Conservation (phyloP, 2,888 invertebrate species). For the Thyatira batis region DNA sequence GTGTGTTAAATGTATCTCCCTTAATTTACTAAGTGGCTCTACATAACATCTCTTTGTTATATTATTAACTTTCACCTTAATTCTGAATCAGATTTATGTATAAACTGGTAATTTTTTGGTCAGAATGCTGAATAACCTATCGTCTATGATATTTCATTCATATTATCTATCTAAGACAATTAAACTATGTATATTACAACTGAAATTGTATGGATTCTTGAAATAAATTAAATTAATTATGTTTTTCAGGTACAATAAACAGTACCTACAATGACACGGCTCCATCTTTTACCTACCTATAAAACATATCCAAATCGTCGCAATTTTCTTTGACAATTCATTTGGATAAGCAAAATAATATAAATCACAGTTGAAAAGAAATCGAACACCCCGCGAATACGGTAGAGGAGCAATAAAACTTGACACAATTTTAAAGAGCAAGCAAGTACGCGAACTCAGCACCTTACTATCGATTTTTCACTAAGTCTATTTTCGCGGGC, state of each 20-base stretch:
- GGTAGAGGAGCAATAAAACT: conserved; percentile 50
- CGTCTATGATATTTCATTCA: not conserved
- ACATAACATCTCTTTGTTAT: not conserved
- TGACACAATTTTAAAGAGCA: conserved; percentile 64
- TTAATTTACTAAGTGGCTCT: not conserved
- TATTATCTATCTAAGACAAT: not conserved
- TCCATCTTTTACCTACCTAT: no score
- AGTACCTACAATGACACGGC: no score
- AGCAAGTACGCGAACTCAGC: conserved; percentile 36
- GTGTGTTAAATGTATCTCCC: not conserved
- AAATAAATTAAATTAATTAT: no score
- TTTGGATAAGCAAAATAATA: no score
- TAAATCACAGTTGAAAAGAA: no score
- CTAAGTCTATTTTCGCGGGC: conserved; percentile 65
- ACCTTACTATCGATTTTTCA: conserved; percentile 63
- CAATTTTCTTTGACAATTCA: no score
- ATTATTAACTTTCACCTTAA: no score
- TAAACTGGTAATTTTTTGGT: not conserved
- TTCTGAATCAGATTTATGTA: not conserved
- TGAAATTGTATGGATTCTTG: no score
- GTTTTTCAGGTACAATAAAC: no score
- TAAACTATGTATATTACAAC: no score
- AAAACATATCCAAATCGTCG: no score
- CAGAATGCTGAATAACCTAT: not conserved
- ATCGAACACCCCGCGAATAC: conserved; percentile 18